Evolutionary conservation across 1,140 invertebrate species (phyloP).

Genomic region (Nasonia vitripennis): DNA sequence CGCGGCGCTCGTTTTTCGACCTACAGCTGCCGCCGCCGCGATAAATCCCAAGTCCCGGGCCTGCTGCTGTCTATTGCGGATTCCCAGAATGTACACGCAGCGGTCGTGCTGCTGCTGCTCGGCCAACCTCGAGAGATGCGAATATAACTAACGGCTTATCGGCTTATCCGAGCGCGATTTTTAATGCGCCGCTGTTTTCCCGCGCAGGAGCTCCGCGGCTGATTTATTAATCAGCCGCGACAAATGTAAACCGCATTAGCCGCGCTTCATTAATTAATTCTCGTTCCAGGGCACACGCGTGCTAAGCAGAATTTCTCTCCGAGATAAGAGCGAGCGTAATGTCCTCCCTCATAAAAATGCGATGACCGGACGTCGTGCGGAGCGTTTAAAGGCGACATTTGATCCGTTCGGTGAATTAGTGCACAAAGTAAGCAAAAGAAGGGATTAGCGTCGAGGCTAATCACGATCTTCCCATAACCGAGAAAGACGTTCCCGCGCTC

Average conservation of each 20-base stretch:
- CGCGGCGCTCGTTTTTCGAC: slow-evolving; percentile 56
- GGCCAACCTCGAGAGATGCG: slow-evolving; percentile 30
- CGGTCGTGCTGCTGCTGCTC: background rate
- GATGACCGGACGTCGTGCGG: too few relatives aligned
- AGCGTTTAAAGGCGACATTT: too few relatives aligned
- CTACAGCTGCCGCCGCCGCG: background rate
- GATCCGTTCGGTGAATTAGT: too few relatives aligned
- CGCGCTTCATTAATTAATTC: background rate
- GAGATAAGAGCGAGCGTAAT: background rate
- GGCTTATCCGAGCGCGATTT: slow-evolving; percentile 32
- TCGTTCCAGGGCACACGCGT: background rate
- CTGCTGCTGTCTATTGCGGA: slow-evolving; percentile 23
- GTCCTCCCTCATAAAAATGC: too few relatives aligned
- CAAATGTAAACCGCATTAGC: slow-evolving; percentile 5
- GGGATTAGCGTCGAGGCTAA: too few relatives aligned
- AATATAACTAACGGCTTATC: slow-evolving; percentile 29
- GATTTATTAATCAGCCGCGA: slow-evolving; percentile 27
- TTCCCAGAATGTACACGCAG: slow-evolving; percentile 18
- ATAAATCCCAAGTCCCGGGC: slow-evolving; percentile 33
- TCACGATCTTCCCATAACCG: too few relatives aligned
- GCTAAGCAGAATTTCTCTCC: slow-evolving; percentile 53
- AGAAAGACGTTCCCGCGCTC: slow-evolving; percentile 63
- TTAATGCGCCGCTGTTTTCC: slow-evolving; percentile 16
- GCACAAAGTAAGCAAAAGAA: too few relatives aligned
- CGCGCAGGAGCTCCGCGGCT: background rate